These are phyloP conservation scores for Scaeva pyrastri DNA, from an alignment of 2,888 invertebrate species.

Conservation along the genomic window DNA sequence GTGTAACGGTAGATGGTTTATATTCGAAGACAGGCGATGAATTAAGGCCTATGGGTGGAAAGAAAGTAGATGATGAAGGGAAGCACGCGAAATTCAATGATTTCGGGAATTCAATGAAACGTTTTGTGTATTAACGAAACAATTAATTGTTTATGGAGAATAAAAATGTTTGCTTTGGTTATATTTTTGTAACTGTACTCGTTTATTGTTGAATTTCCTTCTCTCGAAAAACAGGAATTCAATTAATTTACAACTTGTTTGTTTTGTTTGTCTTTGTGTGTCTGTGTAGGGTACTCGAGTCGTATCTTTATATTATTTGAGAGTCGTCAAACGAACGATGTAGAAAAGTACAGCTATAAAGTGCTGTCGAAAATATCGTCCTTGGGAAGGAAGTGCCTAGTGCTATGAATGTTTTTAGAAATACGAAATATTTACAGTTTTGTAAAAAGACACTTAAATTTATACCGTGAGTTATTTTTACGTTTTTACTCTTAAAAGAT, in stretches of 20 bases:
- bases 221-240: slow-evolving; percentile 37
- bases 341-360: neutral
- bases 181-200: too few species aligned
- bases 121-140: slow-evolving; percentile 38
- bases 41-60: slow-evolving; percentile 4
- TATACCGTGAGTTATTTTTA: too few species aligned
- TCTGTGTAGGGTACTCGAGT: too few species aligned
- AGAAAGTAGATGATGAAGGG: slow-evolving; percentile 22
- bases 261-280: slow-evolving; percentile 20
- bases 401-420: too few species aligned
- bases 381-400: too few species aligned
- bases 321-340: neutral
- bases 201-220: slow-evolving; percentile 16
- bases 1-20: neutral
- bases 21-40: neutral
- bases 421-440: too few species aligned
- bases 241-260: slow-evolving; percentile 63
- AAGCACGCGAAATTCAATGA: slow-evolving; percentile 28
- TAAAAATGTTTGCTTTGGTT: slow-evolving; percentile 41
- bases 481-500: too few species aligned
- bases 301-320: neutral
- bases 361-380: too few species aligned
- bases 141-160: slow-evolving; percentile 57
- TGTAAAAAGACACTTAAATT: too few species aligned
- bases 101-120: slow-evolving; percentile 49